These are phyloP conservation scores for Larimichthys crocea DNA, from an alignment of 2,113 vertebrate genomes.

Conservation along the genomic window DNA sequence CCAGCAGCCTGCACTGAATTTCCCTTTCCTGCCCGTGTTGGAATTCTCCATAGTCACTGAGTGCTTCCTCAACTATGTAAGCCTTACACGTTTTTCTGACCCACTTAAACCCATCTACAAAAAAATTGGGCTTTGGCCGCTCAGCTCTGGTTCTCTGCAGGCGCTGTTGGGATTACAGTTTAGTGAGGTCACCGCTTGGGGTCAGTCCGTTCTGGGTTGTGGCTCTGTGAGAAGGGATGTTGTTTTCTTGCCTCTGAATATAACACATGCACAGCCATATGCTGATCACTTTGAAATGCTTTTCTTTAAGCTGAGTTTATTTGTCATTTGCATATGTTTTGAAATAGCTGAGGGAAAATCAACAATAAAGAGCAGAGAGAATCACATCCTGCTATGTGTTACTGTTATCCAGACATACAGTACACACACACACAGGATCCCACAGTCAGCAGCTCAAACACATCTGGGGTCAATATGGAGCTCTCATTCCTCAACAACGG, in stretches of 20 bases:
- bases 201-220: slow-evolving; percentile 43
- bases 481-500: slow-evolving; percentile 20
- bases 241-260: slow-evolving; percentile 29
- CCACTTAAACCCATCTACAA: slow-evolving; percentile 55
- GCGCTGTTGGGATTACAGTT: slow-evolving; percentile 52
- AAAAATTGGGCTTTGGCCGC: slow-evolving; percentile 29
- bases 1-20: slow-evolving; percentile 68
- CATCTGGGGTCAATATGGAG: slow-evolving; percentile 72
- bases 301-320: background rate
- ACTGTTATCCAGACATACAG: slow-evolving; percentile 11
- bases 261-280: background rate
- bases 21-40: slow-evolving; percentile 58
- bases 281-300: background rate
- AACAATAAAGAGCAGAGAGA: background rate
- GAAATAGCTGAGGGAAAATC: background rate
- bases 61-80: slow-evolving; percentile 43
- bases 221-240: slow-evolving; percentile 36
- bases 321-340: slow-evolving; percentile 10
- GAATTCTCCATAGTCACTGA: slow-evolving; percentile 49
- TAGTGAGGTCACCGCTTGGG: slow-evolving; percentile 34
- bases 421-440: background rate
- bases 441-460: slow-evolving; percentile 38
- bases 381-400: slow-evolving; percentile 1
- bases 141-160: slow-evolving; percentile 21
- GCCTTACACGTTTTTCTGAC: slow-evolving; percentile 48